Evolutionary conservation across 1,140 invertebrate species (phyloP).

Genomic region (Sminthurides bifidus): DNA sequence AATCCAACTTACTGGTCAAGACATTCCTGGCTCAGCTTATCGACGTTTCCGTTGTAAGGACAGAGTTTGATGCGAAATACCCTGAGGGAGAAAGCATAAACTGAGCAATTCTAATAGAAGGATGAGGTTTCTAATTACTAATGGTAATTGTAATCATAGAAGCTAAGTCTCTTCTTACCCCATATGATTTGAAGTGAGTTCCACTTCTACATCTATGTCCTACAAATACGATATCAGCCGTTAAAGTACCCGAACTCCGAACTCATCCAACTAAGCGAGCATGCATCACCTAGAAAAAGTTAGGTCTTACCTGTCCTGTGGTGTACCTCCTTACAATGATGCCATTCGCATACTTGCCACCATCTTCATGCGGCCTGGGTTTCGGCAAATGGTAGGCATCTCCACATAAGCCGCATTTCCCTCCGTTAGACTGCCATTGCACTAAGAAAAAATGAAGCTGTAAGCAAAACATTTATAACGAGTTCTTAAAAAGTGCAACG

Average conservation of each 20-base stretch:
- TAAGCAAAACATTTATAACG: not conserved
- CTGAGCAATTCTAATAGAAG: not conserved
- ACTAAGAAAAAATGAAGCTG: slow-evolving; percentile 41
- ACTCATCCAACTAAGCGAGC: not conserved
- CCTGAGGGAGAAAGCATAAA: not conserved
- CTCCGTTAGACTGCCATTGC: slow-evolving; percentile 72
- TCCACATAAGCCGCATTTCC: slow-evolving; percentile 77
- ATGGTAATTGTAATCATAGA: not conserved
- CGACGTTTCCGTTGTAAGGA: slow-evolving; percentile 55
- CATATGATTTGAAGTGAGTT: slow-evolving; percentile 79
- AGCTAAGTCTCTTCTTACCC: slow-evolving; percentile 71
- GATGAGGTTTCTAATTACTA: not conserved
- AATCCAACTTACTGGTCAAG: slow-evolving; percentile 59
- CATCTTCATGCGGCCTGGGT: slow-evolving; percentile 74
- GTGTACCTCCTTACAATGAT: slow-evolving; percentile 68
- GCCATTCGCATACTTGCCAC: slow-evolving; percentile 71
- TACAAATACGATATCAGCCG: slow-evolving; percentile 34
- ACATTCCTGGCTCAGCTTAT: slow-evolving; percentile 64
- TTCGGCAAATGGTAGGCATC: slow-evolving; percentile 59
- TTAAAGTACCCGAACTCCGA: not conserved
- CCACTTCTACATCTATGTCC: slow-evolving; percentile 71
- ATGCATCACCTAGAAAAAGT: not conserved
- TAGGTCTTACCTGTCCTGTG: slow-evolving; percentile 54
- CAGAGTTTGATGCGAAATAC: slow-evolving; percentile 20
- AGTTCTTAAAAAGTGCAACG: slow-evolving; percentile 8